Evolutionary conservation across 2,797 vertebrate genomes (phyloP).

Genomic region (Nasua narica): DNA sequence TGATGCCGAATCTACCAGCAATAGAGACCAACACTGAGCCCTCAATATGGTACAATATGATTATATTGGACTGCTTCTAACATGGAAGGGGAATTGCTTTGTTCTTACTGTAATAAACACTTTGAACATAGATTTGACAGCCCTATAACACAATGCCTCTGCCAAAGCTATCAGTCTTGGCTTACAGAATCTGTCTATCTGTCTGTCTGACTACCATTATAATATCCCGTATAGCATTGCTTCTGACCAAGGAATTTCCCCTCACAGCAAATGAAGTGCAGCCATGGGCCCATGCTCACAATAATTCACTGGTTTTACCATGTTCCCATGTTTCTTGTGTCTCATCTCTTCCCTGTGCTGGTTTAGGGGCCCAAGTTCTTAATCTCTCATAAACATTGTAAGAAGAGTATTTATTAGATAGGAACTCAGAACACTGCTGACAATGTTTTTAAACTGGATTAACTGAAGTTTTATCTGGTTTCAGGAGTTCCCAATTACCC

Average conservation of each 20-base stretch:
- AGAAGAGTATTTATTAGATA: not conserved
- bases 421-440: not conserved
- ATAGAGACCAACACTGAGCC: not conserved
- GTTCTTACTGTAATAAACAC: not conserved
- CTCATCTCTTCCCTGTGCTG: not conserved
- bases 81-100: not conserved
- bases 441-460: not conserved
- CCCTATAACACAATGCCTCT: not conserved
- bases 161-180: not conserved
- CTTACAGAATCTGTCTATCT: not conserved
- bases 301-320: not conserved
- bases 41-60: not conserved
- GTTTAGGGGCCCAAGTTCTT: not conserved
- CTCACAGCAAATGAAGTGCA: not conserved
- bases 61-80: not conserved
- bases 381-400: not conserved
- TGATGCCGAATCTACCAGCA: not conserved
- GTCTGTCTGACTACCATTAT: not conserved
- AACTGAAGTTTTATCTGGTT: not conserved
- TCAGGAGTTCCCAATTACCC: not conserved
- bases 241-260: not conserved
- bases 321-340: not conserved
- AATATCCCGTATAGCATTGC: not conserved
- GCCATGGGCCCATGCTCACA: not conserved
- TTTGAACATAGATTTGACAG: not conserved